Evolutionary conservation across 2,888 invertebrate species (phyloP).

Genomic region (Thyatira batis): DNA sequence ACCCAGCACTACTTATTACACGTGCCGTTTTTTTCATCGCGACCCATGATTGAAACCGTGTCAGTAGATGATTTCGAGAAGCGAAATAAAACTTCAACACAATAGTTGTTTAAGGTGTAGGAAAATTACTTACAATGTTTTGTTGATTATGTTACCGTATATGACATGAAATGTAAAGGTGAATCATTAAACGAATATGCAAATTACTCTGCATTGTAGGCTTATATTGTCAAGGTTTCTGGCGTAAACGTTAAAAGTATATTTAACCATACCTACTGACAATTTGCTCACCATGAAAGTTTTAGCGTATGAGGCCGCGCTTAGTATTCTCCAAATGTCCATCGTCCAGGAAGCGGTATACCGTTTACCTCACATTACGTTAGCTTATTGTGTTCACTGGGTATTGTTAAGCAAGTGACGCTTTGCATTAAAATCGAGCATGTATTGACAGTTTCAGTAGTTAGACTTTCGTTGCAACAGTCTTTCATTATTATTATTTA

Average conservation of each 20-base stretch:
- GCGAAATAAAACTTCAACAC: background rate
- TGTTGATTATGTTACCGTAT: background rate
- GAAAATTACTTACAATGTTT: background rate
- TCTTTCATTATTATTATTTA: background rate
- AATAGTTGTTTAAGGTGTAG: background rate
- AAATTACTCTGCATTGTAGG: conserved; percentile 3
- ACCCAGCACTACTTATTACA: conserved; percentile 24
- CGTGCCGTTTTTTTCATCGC: conserved; percentile 6
- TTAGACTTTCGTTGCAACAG: conserved; percentile 16
- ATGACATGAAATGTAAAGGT: background rate
- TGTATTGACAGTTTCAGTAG: conserved; percentile 31
- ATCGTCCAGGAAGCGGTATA: conserved; percentile 60
- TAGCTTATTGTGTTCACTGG: conserved; percentile 62
- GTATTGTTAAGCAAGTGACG: conserved; percentile 61
- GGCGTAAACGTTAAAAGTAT: conserved; percentile 15
- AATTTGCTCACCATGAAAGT: conserved; percentile 26
- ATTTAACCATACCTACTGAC: conserved; percentile 7
- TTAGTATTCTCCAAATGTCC: conserved; percentile 61
- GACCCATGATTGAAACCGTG: background rate
- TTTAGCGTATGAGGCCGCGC: conserved; percentile 42
- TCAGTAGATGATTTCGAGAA: background rate
- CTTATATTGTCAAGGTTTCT: conserved; percentile 15
- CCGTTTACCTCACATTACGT: conserved; percentile 71
- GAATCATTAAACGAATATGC: background rate
- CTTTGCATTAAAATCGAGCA: conserved; percentile 57